Percentiles rank a stretch among this genome's conserved stretches.
These are phyloP conservation scores for Pristionchus fissidentatus DNA, from an alignment of 2,888 invertebrate species.

Conservation along the genomic window DNA sequence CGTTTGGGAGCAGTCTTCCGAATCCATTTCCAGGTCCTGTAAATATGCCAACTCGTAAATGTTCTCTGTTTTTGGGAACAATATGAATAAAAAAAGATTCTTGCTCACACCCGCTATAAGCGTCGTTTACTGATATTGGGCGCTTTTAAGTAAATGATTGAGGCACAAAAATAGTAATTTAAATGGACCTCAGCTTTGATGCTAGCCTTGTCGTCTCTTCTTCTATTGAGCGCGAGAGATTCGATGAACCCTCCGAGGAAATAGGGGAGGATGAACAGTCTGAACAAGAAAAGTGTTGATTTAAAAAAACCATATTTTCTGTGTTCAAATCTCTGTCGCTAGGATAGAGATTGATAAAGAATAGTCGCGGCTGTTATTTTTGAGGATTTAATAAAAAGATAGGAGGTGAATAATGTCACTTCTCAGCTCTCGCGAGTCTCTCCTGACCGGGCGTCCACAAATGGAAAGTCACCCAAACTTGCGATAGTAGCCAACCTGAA, in stretches of 20 bases:
- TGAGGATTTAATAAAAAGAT: too few species aligned
- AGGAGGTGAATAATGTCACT: slow-evolving; percentile 56
- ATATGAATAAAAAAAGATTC: not conserved
- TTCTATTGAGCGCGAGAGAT: slow-evolving; percentile 90
- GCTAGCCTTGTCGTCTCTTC: slow-evolving; percentile 81
- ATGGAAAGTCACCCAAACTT: slow-evolving; percentile 91
- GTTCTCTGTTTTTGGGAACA: not conserved
- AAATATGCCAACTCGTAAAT: too few species aligned
- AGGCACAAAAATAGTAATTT: too few species aligned
- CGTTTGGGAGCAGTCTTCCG: slow-evolving; percentile 69
- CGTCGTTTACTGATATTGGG: not conserved
- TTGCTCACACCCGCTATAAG: not conserved
- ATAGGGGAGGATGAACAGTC: slow-evolving; percentile 91
- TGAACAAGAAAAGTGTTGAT: slow-evolving; percentile 55
- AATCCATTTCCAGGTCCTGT: slow-evolving; percentile 71
- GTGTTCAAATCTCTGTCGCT: too few species aligned
- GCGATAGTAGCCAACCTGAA: slow-evolving; percentile 52
- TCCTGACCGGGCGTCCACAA: slow-evolving; percentile 98
- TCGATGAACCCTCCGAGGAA: slow-evolving; percentile 92
- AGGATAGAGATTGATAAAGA: too few species aligned
- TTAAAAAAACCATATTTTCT: not conserved
- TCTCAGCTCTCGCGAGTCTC: slow-evolving; percentile 93
- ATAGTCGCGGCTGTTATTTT: too few species aligned
- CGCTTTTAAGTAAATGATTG: not conserved
- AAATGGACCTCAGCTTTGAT: slow-evolving; percentile 72